Evolutionary conservation across 2,113 vertebrate genomes (phyloP).

Genomic region (Rutilus rutilus): DNA sequence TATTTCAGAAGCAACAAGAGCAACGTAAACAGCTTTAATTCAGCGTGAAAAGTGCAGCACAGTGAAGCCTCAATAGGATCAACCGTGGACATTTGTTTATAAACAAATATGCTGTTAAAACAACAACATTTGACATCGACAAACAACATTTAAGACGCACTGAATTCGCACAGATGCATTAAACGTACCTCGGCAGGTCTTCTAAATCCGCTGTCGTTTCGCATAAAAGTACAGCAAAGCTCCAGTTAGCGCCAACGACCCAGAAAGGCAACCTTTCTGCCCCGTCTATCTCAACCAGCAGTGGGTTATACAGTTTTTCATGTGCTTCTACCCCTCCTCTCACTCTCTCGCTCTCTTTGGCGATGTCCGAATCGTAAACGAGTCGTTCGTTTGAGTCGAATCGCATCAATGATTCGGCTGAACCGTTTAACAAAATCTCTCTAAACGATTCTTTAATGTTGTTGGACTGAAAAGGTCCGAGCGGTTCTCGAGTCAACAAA

Average conservation of each 20-base stretch:
- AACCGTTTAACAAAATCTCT: neutral
- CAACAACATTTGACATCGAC: slow-evolving; percentile 40
- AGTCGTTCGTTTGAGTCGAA: slow-evolving; percentile 8
- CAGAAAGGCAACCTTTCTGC: slow-evolving; percentile 58
- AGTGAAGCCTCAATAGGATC: neutral
- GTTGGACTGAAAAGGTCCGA: neutral
- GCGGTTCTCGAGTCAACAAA: neutral
- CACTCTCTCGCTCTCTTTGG: slow-evolving; percentile 38
- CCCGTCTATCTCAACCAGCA: slow-evolving; percentile 65
- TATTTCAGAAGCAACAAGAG: neutral
- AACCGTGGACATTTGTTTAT: slow-evolving; percentile 64
- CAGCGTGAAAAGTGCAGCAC: neutral
- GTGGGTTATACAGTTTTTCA: slow-evolving; percentile 64
- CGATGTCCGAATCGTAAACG: neutral
- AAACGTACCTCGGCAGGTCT: slow-evolving; percentile 66
- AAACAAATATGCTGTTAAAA: slow-evolving; percentile 61
- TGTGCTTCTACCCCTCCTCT: slow-evolving; percentile 51
- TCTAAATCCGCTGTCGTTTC: slow-evolving; percentile 59
- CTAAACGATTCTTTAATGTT: neutral
- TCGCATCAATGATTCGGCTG: neutral
- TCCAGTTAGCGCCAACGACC: slow-evolving; percentile 57
- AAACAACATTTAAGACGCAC: neutral
- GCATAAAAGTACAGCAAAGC: slow-evolving; percentile 66
- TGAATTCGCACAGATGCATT: neutral
- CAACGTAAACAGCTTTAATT: neutral